Evolutionary conservation across 2,888 invertebrate genomes (phyloP), one percentile per base, ranked within the genome.

Genomic region (Dermolepida albohirtum): DNA sequence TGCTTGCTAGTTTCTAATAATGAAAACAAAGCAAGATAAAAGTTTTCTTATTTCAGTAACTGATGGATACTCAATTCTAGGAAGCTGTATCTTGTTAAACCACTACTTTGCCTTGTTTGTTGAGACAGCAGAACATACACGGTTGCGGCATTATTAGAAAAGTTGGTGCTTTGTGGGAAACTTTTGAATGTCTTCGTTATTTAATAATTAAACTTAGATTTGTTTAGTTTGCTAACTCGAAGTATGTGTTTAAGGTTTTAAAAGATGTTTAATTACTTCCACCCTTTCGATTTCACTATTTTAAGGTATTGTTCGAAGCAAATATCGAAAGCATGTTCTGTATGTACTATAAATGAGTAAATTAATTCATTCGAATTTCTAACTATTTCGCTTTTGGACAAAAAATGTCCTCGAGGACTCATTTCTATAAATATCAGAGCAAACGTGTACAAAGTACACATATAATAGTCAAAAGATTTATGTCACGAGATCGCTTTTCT

Each of bases 121-220:
- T 47, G 47, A 62, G 59, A 49, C 34, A 16, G 47, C 29, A 39
- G 47, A 62, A 39, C 47, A 34, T 29, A 39, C 34, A 62, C 34
- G 47, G n/a, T 49, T 49, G 47, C 59, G 47, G 34, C 44, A 16
- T 62, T 62, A 62, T 62, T 62, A 62, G 59, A 62, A 62, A 62
- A 62, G 59, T 62, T 62, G 47, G 59, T 34, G 34, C 59, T 44
- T 62, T 47, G 59, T 47, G 14, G 34, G 47, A 62, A 34, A 34
- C 59, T 17, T 16, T 49, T 39, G 10, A 47, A 47, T 47, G 59
- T 62, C 59, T 62, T 43, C 43, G 59, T 34, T 62, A 62, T 62
- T 62, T 62, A 29, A 29, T 47, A 62, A 62, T 62, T 62, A 62
- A 47, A 62, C 10, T 43, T 10, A 27, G 39, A 22, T 62, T 62